Evolutionary conservation across 2,888 invertebrate genomes (phyloP), one percentile per base, ranked within the genome.

Genomic region (Allophyes oxyacanthae): DNA sequence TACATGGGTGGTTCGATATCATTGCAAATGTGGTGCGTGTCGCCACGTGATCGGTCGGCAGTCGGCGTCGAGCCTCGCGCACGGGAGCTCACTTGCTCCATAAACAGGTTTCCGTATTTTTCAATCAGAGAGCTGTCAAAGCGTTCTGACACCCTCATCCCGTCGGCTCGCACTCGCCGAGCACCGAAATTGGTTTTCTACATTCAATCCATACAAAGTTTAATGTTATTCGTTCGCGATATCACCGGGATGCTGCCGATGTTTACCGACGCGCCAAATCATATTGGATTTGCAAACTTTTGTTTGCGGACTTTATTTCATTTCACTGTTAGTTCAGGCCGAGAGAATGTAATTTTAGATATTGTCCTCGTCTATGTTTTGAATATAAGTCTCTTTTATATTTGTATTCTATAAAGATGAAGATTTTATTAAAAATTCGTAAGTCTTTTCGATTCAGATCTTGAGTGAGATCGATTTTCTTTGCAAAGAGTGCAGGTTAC

Each of bases 111-210:
- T 90, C 93, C 94, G 94, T 94, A 94, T 94, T 95, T 95, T 95
- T 95, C 95, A 95, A 95, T 95, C 95, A 95, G 94, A 89, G 93
- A 95, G 91, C 95, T 95, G 95, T 95, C 95, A 95, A 94, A 94
- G 93, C 94, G 89, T 94, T 94, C 93, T 94, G 94, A 94, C 94
- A 93, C 94, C 94, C 94, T 94, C 94, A 94, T 94, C 94, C 93
- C 91, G 90, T 90, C 93, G 94, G 93, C 94, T 91, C 93, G 93
- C 91, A 91, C 91, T 92, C 94, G 91, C 89, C 93, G 94, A 91
- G 88, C 91, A 91, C 93, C 93, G 92, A 94, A 94, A 94, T 94
- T 94, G 94, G 94, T 94, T 94, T 94, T 94, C 94, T 94, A 94
- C 94, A 94, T 94, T 93, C 94, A 94, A 94, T 94, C 93, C 94